A percentile compares a stretch with the other conserved stretches of the same genome.
Conservation (phyloP, 2,113 vertebrate genomes). For the Oncorhynchus tshawytscha region DNA sequence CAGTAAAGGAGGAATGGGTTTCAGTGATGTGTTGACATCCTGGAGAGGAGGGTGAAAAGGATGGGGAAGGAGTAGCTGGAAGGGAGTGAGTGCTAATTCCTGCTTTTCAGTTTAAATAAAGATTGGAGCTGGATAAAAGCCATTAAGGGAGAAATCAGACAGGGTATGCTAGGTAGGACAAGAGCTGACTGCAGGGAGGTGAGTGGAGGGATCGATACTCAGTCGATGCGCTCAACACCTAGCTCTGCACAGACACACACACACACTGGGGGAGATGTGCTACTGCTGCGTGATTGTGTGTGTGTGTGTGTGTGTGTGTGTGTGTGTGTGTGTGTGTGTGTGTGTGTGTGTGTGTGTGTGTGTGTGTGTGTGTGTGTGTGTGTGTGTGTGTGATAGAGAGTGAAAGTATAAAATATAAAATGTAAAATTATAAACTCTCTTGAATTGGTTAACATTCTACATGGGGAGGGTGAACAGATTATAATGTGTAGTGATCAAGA, state of each 20-base stretch:
- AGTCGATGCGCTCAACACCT: conserved; percentile 81
- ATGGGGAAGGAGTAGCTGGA: conserved; percentile 62
- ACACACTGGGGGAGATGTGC: conserved; percentile 39
- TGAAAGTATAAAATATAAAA: conserved; percentile 57
- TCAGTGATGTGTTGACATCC: conserved; percentile 53
- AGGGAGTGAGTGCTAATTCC: conserved; percentile 77
- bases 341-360: conserved; percentile 10
- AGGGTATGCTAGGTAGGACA: conserved; percentile 81
- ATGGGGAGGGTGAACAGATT: conserved; percentile 44
- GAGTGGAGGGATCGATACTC: conserved; percentile 79
- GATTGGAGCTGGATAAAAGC: conserved; percentile 82
- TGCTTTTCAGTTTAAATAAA: conserved; percentile 85
- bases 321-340: no score
- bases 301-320: no score
- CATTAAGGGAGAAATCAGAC: conserved; percentile 83
- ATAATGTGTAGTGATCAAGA: conserved; percentile 63
- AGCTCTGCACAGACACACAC: conserved; percentile 53
- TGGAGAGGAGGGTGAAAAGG: conserved; percentile 60
- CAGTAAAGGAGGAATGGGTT: conserved; percentile 37
- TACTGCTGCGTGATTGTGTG: not conserved
- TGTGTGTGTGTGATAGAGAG: conserved; percentile 31
- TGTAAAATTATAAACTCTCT: conserved; percentile 62
- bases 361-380: not conserved
- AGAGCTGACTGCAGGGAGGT: conserved; percentile 81
- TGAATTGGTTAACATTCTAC: conserved; percentile 59